These are phyloP conservation scores for Mesaphorura yosii DNA, from an alignment of 1,140 invertebrate species.

Conservation along the genomic window DNA sequence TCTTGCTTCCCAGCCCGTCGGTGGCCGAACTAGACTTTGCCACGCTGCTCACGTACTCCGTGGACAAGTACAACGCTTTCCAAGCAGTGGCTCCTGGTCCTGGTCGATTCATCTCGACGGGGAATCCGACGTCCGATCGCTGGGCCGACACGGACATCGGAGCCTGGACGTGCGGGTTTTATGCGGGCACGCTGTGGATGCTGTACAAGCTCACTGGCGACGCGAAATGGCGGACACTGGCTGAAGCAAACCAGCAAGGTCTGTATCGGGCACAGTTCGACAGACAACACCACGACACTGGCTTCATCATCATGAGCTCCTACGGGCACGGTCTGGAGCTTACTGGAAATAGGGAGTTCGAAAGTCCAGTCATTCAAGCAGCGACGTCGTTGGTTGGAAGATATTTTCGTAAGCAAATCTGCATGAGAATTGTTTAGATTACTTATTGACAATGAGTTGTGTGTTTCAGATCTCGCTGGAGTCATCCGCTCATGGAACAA, in stretches of 20 bases:
- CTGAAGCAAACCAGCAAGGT: constrained; percentile 10
- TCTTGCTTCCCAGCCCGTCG: too few relatives aligned
- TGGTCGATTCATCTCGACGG: constrained; percentile 11
- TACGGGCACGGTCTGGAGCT: constrained; percentile 18
- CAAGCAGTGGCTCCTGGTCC: too few relatives aligned
- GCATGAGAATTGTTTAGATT: too few relatives aligned
- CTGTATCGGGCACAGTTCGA: constrained; percentile 17
- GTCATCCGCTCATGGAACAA: constrained; percentile 22
- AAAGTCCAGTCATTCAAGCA: too few relatives aligned
- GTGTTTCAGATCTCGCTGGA: constrained; percentile 15
- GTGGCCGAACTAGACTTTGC: too few relatives aligned
- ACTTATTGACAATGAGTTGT: too few relatives aligned
- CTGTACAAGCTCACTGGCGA: constrained; percentile 23
- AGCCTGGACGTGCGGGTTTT: constrained; percentile 27
- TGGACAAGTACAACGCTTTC: too few relatives aligned
- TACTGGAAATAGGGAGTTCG: background rate
- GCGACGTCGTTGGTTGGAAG: too few relatives aligned
- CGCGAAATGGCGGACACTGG: constrained; percentile 11
- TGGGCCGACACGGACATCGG: constrained; percentile 11
- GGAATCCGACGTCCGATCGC: constrained; percentile 33
- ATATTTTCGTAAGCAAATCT: too few relatives aligned
- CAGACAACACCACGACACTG: constrained; percentile 22
- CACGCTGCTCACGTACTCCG: too few relatives aligned
- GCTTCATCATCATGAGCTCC: constrained; percentile 26
- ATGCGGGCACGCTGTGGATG: constrained; percentile 20